Evolutionary conservation across 1,140 invertebrate species (phyloP).

Genomic region (Pentalonia nigronervosa): DNA sequence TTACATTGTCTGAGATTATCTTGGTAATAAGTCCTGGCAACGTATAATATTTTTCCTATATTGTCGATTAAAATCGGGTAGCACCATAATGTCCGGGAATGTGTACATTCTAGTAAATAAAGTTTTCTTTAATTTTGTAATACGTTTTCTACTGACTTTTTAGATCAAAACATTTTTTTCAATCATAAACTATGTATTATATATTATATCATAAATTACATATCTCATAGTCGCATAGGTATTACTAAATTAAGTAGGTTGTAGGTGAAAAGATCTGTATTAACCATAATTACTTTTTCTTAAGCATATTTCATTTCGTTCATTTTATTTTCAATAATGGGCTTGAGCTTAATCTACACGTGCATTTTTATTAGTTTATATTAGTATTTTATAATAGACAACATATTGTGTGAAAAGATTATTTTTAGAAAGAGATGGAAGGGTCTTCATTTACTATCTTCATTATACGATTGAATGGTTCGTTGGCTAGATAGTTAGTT

Average conservation of each 20-base stretch:
- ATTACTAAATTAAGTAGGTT: background rate
- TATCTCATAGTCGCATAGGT: background rate
- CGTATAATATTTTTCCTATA: too few species aligned
- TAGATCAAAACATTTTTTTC: background rate
- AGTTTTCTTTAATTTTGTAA: background rate
- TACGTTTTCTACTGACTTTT: background rate
- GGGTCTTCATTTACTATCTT: too few species aligned
- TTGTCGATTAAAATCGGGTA: background rate
- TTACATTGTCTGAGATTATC: background rate
- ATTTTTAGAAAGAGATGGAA: too few species aligned
- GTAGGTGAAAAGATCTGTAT: background rate
- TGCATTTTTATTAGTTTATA: too few species aligned
- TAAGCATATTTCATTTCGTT: background rate
- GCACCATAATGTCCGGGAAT: background rate
- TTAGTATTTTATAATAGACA: too few species aligned
- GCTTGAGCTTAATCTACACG: too few species aligned
- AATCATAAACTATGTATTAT: background rate
- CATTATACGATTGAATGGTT: too few species aligned
- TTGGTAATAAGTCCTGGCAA: background rate
- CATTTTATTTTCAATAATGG: too few species aligned
- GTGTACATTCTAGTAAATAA: background rate
- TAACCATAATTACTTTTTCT: background rate
- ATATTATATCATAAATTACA: too few species aligned
- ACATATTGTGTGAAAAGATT: too few species aligned
- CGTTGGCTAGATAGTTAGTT: too few species aligned